Percentiles rank a stretch among this genome's conserved stretches.
phyloP scores from a whole-genome alignment of 2,888 invertebrate genomes.

The Thysanoteuthis rhombus region DNA sequence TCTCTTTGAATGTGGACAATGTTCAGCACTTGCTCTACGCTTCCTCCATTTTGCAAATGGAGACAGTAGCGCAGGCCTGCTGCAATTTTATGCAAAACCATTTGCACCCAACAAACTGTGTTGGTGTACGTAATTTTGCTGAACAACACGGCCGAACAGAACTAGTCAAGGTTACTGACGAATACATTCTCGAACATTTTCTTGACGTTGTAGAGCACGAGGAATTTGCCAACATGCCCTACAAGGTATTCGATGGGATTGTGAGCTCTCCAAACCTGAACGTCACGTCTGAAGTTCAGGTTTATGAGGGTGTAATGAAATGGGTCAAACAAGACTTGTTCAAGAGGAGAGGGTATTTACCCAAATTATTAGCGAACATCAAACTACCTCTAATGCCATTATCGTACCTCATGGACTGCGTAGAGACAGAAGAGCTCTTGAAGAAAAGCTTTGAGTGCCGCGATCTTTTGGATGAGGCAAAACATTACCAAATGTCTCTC shows the following conservation, averaged over 20 bases:
- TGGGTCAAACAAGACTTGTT: slow-evolving; percentile 67
- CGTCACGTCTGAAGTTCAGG: slow-evolving; percentile 58
- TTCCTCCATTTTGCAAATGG: slow-evolving; percentile 69
- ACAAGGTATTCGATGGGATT: slow-evolving; percentile 57
- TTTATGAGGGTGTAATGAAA: slow-evolving; percentile 67
- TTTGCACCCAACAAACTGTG: slow-evolving; percentile 68
- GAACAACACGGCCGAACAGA: slow-evolving; percentile 67
- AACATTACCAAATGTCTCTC: slow-evolving; percentile 66
- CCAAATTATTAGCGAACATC: slow-evolving; percentile 62
- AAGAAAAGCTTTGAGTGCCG: slow-evolving; percentile 64
- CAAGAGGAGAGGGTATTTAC: slow-evolving; percentile 56
- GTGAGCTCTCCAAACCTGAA: slow-evolving; percentile 60
- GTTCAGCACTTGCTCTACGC: slow-evolving; percentile 70
- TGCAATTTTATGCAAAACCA: slow-evolving; percentile 69
- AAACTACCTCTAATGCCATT: slow-evolving; percentile 66
- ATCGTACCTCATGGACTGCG: slow-evolving; percentile 64
- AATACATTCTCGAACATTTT: slow-evolving; percentile 64
- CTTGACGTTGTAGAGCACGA: slow-evolving; percentile 58
- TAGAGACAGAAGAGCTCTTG: slow-evolving; percentile 61
- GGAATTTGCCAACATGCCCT: slow-evolving; percentile 60
- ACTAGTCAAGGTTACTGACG: slow-evolving; percentile 61
- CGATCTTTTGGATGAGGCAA: slow-evolving; percentile 68
- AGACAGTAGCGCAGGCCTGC: slow-evolving; percentile 68
- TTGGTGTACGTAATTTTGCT: slow-evolving; percentile 68
- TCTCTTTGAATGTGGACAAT: slow-evolving; percentile 66